Percentiles rank a stretch among this genome's conserved stretches.
These are phyloP conservation scores for Tholera decimalis DNA, from an alignment of 2,888 invertebrate species.

Conservation along the genomic window DNA sequence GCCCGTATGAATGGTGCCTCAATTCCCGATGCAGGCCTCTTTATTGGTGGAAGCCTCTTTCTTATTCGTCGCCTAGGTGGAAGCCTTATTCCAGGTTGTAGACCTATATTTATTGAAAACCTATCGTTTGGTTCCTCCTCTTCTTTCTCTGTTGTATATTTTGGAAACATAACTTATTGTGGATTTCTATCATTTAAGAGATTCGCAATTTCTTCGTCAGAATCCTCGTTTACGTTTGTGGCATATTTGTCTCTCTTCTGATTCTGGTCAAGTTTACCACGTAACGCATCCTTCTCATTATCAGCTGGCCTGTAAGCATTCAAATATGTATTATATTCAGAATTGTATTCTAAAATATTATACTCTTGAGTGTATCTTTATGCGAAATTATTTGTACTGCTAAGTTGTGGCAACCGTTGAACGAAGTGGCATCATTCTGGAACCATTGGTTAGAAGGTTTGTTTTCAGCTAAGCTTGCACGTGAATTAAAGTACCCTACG, in stretches of 20 bases:
- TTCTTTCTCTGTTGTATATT: background rate
- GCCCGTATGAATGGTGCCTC: background rate
- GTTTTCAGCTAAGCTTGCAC: too few relatives aligned
- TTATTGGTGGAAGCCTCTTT: background rate
- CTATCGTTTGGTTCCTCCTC: slow-evolving; percentile 5
- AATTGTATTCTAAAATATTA: background rate
- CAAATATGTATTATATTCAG: background rate
- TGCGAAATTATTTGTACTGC: too few relatives aligned
- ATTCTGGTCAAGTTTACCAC: background rate
- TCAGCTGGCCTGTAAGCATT: slow-evolving; percentile 43
- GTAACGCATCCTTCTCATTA: slow-evolving; percentile 13
- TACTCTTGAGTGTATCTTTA: too few relatives aligned
- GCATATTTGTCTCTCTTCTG: slow-evolving; percentile 13
- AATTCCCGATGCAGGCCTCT: background rate
- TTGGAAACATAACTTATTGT: background rate
- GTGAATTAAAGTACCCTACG: too few relatives aligned
- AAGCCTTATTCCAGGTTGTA: background rate
- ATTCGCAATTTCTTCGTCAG: background rate
- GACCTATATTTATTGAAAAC: slow-evolving; percentile 21
- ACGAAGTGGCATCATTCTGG: too few relatives aligned
- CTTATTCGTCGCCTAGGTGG: background rate
- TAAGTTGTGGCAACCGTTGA: too few relatives aligned
- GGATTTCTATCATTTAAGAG: background rate
- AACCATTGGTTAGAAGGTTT: too few relatives aligned
- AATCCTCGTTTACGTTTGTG: background rate